These are phyloP conservation scores for Anas acuta DNA, from an alignment of 2,797 vertebrate species.

Conservation along the genomic window DNA sequence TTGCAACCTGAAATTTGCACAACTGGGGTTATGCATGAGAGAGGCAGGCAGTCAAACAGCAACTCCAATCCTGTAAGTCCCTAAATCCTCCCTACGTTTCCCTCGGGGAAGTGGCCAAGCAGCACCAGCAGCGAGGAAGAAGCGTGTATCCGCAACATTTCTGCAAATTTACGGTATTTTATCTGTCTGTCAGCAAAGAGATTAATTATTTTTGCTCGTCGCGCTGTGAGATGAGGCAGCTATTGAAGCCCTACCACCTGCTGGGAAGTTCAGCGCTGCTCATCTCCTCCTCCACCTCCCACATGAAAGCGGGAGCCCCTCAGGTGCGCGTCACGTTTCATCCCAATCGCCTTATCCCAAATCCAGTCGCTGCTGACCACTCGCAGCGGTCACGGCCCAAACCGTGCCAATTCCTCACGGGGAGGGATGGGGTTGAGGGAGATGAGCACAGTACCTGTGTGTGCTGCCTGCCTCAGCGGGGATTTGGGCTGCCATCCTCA, in stretches of 20 bases:
- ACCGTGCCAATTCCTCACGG: background rate
- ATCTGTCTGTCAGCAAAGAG: background rate
- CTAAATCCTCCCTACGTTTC: background rate
- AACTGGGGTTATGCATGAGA: background rate
- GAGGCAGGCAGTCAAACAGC: background rate
- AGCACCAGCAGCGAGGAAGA: background rate
- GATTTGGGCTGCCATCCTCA: slow-evolving; percentile 48
- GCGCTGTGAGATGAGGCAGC: slow-evolving; percentile 37
- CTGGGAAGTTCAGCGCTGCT: slow-evolving; percentile 47
- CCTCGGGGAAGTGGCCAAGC: background rate
- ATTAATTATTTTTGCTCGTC: slow-evolving; percentile 43
- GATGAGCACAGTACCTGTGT: background rate
- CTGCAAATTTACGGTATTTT: background rate
- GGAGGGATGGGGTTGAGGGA: background rate
- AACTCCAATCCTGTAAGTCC: background rate
- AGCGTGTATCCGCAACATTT: background rate
- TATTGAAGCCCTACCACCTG: slow-evolving; percentile 54
- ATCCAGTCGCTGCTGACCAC: background rate
- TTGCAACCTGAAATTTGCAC: background rate
- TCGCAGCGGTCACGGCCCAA: background rate
- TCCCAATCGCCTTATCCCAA: slow-evolving; percentile 6
- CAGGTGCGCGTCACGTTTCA: slow-evolving; percentile 16
- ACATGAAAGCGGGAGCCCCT: background rate
- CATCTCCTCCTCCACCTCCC: background rate
- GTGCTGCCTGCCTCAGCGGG: slow-evolving; percentile 45